Evolutionary conservation across 2,888 invertebrate genomes (phyloP).

Genomic region (Psylliodes chrysocephalus): DNA sequence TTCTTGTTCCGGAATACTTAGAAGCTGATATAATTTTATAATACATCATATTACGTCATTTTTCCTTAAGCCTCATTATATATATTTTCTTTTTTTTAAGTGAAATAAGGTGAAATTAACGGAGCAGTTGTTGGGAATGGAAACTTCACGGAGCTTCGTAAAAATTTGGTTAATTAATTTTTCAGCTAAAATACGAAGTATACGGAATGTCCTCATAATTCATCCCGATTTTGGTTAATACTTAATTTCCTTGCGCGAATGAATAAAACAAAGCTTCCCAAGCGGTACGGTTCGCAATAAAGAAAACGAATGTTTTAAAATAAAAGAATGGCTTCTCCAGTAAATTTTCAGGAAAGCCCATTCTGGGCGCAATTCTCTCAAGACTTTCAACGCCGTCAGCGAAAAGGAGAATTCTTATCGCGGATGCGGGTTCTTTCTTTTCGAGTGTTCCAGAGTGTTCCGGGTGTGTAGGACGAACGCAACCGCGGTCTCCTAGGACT

Average conservation of each 20-base stretch:
- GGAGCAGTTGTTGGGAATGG: too few relatives aligned
- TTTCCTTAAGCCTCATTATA: too few relatives aligned
- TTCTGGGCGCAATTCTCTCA: constrained; percentile 43
- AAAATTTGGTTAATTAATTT: not conserved
- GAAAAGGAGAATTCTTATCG: constrained; percentile 30
- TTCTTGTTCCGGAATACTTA: too few relatives aligned
- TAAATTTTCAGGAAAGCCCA: constrained; percentile 44
- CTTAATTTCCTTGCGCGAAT: constrained; percentile 34
- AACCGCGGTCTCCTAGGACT: constrained; percentile 11
- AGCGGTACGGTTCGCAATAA: constrained; percentile 35
- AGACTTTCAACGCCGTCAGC: constrained; percentile 35
- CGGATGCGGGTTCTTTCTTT: constrained; percentile 15
- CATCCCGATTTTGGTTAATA: constrained; percentile 29
- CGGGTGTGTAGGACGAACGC: constrained; percentile 18
- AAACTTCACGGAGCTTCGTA: too few relatives aligned
- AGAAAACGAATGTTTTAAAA: constrained; percentile 39
- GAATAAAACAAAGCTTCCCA: constrained; percentile 36
- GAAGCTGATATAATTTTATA: too few relatives aligned
- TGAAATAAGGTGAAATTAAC: too few relatives aligned
- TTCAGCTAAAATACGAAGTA: not conserved
- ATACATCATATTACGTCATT: too few relatives aligned
- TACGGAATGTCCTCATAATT: constrained; percentile 23
- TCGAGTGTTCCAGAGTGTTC: constrained; percentile 14
- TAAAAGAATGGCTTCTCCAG: constrained; percentile 37
- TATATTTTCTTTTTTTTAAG: too few relatives aligned